These are phyloP conservation scores for Uria lomvia DNA, from an alignment of 2,113 vertebrate genomes.

Conservation along the genomic window DNA sequence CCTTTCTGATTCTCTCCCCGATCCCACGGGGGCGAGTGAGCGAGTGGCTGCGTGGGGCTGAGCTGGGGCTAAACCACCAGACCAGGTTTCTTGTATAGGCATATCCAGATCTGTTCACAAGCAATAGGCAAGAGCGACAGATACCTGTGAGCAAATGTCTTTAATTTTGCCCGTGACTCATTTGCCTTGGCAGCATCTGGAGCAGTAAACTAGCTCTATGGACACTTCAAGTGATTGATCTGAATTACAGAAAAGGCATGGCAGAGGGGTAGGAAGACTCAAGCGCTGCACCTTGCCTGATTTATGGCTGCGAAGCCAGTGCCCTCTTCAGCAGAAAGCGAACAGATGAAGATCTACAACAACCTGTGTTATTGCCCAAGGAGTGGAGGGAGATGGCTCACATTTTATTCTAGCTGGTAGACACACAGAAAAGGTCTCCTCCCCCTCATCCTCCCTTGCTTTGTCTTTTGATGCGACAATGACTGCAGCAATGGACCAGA, in stretches of 20 bases:
- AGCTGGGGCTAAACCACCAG: not conserved
- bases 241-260: not conserved
- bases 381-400: not conserved
- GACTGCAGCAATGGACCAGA: fast-evolving
- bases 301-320: not conserved
- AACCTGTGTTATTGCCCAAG: not conserved
- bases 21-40: not conserved
- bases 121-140: not conserved
- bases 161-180: not conserved
- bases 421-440: not conserved
- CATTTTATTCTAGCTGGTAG: not conserved
- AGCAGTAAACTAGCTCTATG: not conserved
- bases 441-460: not conserved
- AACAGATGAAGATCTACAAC: conserved; percentile 1
- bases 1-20: not conserved
- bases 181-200: not conserved
- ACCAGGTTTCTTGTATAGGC: not conserved
- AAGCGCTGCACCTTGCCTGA: not conserved
- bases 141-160: not conserved
- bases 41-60: fast-evolving
- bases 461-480: not conserved
- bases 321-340: not conserved
- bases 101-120: not conserved
- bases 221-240: not conserved
- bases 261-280: not conserved